A percentile compares a stretch with the other conserved stretches of the same genome.
Evolutionary conservation across 2,797 vertebrate species (phyloP).

Genomic region (Tolypeutes matacus): DNA sequence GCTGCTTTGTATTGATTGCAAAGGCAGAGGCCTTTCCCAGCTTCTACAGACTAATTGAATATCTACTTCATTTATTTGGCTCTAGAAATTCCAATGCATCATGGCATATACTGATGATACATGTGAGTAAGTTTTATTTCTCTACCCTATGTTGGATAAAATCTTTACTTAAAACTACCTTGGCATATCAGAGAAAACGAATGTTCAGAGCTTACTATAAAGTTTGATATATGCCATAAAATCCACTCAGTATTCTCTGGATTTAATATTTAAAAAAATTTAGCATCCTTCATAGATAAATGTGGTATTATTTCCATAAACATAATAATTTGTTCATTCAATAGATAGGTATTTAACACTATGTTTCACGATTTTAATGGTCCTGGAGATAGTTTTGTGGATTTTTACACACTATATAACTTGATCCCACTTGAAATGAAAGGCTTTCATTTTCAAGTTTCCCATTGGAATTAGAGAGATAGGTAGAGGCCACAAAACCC

Average conservation of each 20-base stretch:
- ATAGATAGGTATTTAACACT: not conserved
- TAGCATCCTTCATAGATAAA: not conserved
- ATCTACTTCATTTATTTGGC: not conserved
- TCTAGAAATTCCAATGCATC: not conserved
- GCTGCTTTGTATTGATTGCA: constrained; percentile 42
- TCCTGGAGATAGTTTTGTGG: not conserved
- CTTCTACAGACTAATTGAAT: not conserved
- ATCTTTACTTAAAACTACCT: constrained; percentile 15
- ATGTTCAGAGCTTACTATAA: not conserved
- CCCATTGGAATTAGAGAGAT: not conserved
- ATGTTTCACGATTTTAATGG: not conserved
- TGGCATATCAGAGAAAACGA: constrained; percentile 30
- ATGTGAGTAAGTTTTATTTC: constrained; percentile 3
- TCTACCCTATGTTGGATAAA: not conserved
- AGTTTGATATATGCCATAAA: not conserved
- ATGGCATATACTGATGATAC: not conserved
- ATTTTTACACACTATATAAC: not conserved
- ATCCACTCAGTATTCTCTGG: not conserved
- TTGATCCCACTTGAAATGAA: not conserved
- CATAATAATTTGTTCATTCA: not conserved
- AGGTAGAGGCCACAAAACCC: not conserved
- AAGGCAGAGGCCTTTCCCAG: not conserved
- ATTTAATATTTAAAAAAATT: constrained; percentile 32
- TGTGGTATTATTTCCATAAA: constrained; percentile 7
- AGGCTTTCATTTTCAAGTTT: not conserved